These are phyloP conservation scores for Protonibea diacanthus DNA, from an alignment of 2,797 vertebrate genomes.

Conservation along the genomic window DNA sequence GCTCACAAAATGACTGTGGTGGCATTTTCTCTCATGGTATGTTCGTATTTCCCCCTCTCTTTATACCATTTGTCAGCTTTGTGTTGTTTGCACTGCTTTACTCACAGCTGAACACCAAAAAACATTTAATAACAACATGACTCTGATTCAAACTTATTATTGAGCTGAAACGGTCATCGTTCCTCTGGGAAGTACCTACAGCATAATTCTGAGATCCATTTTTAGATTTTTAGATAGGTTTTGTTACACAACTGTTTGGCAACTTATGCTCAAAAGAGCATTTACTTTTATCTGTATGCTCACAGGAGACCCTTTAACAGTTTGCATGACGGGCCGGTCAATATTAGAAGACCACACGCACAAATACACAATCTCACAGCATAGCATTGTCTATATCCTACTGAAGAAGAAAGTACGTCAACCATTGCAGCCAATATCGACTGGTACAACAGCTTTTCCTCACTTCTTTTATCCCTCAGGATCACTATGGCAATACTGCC, in stretches of 20 bases:
- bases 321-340: not conserved
- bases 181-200: not conserved
- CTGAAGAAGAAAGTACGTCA: slow-evolving; percentile 13
- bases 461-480: slow-evolving; percentile 7
- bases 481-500: not conserved
- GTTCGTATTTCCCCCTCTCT: not conserved
- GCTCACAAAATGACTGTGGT: too few relatives aligned
- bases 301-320: not conserved
- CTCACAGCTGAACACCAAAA: not conserved
- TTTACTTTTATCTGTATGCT: not conserved
- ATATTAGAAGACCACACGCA: not conserved
- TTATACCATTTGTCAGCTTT: not conserved
- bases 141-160: slow-evolving; percentile 3
- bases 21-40: not conserved
- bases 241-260: not conserved
- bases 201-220: not conserved
- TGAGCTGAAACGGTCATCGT: not conserved
- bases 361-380: not conserved
- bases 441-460: not conserved
- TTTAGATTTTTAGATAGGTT: slow-evolving; percentile 4
- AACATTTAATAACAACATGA: slow-evolving; percentile 1
- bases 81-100: not conserved
- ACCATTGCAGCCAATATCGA: not conserved
- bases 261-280: slow-evolving; percentile 4
- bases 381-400: not conserved